phyloP scores from a whole-genome alignment of 2,888 invertebrate species.

The Abrostola triplasia region DNA sequence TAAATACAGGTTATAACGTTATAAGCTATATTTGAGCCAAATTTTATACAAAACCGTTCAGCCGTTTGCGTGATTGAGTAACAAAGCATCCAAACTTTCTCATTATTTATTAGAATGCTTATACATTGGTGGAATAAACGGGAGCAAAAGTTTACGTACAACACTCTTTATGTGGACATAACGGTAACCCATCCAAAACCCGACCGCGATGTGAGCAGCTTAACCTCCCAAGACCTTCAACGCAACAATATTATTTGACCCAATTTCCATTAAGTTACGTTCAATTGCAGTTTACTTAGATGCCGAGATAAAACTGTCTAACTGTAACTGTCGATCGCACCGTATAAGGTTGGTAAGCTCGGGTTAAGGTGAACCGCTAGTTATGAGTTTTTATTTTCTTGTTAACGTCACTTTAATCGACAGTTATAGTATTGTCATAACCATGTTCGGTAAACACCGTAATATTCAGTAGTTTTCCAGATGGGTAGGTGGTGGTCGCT shows the following conservation, averaged over 20 bases:
- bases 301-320: conserved; percentile 41
- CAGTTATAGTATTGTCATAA: too few relatives aligned
- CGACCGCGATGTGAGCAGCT: background rate
- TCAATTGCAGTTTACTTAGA: conserved; percentile 50
- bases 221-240: background rate
- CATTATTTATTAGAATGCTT: background rate
- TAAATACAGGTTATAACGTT: background rate
- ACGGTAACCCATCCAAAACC: background rate
- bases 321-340: conserved; percentile 35
- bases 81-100: background rate
- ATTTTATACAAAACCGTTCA: background rate
- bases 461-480: too few relatives aligned
- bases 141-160: background rate
- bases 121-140: too few relatives aligned
- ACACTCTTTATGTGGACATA: background rate
- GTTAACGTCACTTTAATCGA: background rate
- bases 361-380: conserved; percentile 21
- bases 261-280: conserved; percentile 34
- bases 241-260: conserved; percentile 34
- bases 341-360: conserved; percentile 23
- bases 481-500: too few relatives aligned
- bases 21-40: background rate
- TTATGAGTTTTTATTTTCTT: conserved; percentile 19
- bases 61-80: background rate
- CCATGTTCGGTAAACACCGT: too few relatives aligned